These are phyloP conservation scores for Poecilia picta DNA, from an alignment of 2,797 vertebrate species.

Conservation along the genomic window DNA sequence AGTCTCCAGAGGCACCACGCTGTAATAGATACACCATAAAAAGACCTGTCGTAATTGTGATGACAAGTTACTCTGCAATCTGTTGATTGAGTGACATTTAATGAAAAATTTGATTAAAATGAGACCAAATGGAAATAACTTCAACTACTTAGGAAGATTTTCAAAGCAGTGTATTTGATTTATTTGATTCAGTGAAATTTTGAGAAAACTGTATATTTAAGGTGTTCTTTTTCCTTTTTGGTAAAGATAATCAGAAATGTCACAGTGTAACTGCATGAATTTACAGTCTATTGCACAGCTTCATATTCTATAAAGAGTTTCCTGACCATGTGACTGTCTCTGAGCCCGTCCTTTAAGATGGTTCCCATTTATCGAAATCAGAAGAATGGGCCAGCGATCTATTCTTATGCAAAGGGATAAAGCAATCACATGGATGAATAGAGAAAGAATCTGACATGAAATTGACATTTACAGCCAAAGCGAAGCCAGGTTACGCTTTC, in stretches of 20 bases:
- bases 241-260: not conserved
- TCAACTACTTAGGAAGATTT: not conserved
- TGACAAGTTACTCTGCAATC: not conserved
- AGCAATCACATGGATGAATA: conserved; percentile 74
- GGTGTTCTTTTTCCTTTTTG: not conserved
- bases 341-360: conserved; percentile 36
- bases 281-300: conserved; percentile 5
- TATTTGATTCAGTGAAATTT: not conserved
- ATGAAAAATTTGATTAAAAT: not conserved
- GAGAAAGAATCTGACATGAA: conserved; percentile 69
- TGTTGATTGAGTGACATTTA: not conserved
- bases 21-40: not conserved
- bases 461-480: conserved; percentile 74
- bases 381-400: conserved; percentile 49
- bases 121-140: not conserved
- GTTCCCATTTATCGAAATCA: conserved; percentile 41
- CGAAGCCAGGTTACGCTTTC: conserved; percentile 48
- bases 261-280: conserved; percentile 6
- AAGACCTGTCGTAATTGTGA: not conserved
- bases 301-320: conserved; percentile 18
- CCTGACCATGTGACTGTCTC: conserved; percentile 34
- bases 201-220: not conserved
- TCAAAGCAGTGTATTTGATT: not conserved
- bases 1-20: not conserved
- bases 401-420: conserved; percentile 71